phyloP scores from a whole-genome alignment of 2,113 vertebrate species.

The Solenodon paradoxus region DNA sequence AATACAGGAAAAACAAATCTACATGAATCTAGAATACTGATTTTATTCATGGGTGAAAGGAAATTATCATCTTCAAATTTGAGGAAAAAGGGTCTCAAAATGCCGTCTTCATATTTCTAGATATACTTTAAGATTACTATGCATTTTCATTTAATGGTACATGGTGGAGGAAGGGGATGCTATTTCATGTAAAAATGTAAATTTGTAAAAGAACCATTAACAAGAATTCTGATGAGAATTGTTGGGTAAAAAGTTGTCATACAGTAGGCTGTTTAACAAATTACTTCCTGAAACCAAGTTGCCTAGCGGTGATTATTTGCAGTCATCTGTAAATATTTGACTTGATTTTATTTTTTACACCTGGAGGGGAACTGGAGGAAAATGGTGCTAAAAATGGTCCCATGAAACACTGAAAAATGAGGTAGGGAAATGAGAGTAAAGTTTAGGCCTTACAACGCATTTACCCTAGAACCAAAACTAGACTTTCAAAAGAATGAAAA shows the following conservation, averaged over 20 bases:
- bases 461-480: neutral
- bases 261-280: neutral
- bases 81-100: neutral
- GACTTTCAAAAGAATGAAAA: conserved; percentile 37
- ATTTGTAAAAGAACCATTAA: neutral
- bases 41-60: neutral
- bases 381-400: conserved; percentile 6
- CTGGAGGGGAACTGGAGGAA: neutral
- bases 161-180: neutral
- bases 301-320: conserved; percentile 5
- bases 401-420: neutral
- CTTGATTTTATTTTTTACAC: conserved; percentile 46
- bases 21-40: neutral
- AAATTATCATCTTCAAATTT: neutral
- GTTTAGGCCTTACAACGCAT: neutral
- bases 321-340: conserved; percentile 62
- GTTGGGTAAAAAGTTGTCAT: neutral
- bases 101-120: neutral
- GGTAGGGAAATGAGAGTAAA: neutral
- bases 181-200: neutral
- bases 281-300: conserved; percentile 24
- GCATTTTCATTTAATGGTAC: neutral
- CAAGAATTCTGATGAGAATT: neutral
- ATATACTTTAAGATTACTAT: neutral
- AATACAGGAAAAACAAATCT: neutral